phyloP scores from a whole-genome alignment of 2,113 vertebrate genomes.

The Globicephala melas region DNA sequence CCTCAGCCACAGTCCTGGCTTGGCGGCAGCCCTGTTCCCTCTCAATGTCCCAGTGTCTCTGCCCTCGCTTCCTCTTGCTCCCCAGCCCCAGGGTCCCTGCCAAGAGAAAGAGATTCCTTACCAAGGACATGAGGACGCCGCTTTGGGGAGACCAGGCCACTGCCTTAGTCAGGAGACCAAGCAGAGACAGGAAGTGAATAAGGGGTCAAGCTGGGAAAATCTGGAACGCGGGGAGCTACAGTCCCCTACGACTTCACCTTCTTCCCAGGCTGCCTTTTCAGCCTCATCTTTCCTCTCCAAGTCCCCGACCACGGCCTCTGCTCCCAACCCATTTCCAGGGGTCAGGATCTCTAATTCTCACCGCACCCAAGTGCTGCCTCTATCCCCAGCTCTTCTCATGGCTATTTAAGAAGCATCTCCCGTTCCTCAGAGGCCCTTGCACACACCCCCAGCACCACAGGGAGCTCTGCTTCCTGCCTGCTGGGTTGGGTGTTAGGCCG shows the following conservation, averaged over 20 bases:
- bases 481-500: neutral
- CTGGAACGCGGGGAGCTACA: neutral
- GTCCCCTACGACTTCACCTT: neutral
- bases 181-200: conserved; percentile 11
- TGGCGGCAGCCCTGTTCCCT: conserved; percentile 50
- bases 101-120: conserved; percentile 66
- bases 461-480: neutral
- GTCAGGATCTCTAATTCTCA: neutral
- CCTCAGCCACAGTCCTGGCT: conserved; percentile 54
- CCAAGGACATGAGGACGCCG: neutral
- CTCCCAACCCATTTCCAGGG: neutral
- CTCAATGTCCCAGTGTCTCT: conserved; percentile 69
- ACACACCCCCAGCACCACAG: neutral
- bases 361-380: neutral
- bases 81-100: neutral
- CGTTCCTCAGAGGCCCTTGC: neutral
- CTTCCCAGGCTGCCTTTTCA: neutral
- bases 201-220: neutral
- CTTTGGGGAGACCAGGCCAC: conserved; percentile 40
- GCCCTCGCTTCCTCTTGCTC: conserved; percentile 32
- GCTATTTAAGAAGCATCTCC: neutral
- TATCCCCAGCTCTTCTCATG: neutral
- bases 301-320: neutral
- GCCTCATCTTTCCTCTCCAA: neutral
- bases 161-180: conserved; percentile 15